These are phyloP conservation scores for Trichosurus vulpecula DNA, from an alignment of 2,797 vertebrate species.

Conservation along the genomic window DNA sequence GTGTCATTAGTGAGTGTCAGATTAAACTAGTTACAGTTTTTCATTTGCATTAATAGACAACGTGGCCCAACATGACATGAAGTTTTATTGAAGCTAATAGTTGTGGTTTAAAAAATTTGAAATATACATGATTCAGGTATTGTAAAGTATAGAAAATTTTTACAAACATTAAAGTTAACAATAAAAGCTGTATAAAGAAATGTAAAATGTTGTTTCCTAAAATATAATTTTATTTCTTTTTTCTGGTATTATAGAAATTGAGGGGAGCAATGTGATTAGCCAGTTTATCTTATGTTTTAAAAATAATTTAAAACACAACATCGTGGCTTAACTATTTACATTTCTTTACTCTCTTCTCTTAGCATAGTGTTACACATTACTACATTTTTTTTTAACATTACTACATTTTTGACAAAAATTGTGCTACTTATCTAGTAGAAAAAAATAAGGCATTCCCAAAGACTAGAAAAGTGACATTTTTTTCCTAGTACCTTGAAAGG, in stretches of 20 bases:
- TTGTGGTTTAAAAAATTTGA: constrained; percentile 27
- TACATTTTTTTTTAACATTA: constrained; percentile 56
- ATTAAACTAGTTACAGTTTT: constrained; percentile 34
- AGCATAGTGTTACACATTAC: constrained; percentile 26
- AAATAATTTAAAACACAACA: neutral
- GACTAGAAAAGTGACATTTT: neutral
- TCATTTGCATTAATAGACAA: constrained; percentile 19
- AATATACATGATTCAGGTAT: constrained; percentile 15
- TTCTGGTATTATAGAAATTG: neutral
- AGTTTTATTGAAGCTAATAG: constrained; percentile 7
- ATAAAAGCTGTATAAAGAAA: constrained; percentile 35
- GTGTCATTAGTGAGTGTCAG: neutral
- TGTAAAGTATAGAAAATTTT: constrained; percentile 12
- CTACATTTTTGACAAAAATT: constrained; percentile 53
- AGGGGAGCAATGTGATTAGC: constrained; percentile 2
- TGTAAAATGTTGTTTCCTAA: neutral
- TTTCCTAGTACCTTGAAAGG: neutral
- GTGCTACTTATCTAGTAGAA: constrained; percentile 42
- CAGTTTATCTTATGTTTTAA: constrained; percentile 28
- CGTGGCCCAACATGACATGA: neutral
- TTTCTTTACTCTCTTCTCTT: fast-evolving
- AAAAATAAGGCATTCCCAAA: constrained; percentile 40
- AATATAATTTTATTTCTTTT: constrained; percentile 23
- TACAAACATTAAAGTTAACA: constrained; percentile 28
- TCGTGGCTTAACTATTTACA: neutral